These are phyloP conservation scores for Xanthia togata DNA, from an alignment of 2,888 invertebrate species.

Conservation along the genomic window DNA sequence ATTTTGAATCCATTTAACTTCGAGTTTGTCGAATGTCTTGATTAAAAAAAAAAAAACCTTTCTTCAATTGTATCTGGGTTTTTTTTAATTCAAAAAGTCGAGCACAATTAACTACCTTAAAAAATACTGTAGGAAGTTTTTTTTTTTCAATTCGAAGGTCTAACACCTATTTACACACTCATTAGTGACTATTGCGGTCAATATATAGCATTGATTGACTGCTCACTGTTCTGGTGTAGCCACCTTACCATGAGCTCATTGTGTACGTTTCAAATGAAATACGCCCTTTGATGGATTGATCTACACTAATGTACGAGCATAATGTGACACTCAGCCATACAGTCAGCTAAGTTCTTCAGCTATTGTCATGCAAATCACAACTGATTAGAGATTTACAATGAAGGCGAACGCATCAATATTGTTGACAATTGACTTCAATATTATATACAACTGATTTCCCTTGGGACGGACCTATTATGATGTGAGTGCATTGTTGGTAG, in stretches of 20 bases:
- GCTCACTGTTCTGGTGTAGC: background rate
- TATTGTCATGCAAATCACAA: constrained; percentile 67
- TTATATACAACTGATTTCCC: constrained; percentile 44
- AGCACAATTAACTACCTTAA: background rate
- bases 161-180: background rate
- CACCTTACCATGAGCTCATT: background rate
- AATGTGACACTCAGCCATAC: background rate
- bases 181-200: background rate
- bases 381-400: constrained; percentile 61
- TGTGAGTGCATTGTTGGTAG: constrained; percentile 21
- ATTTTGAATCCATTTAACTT: background rate
- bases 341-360: constrained; percentile 26
- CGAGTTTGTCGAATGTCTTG: background rate
- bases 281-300: background rate
- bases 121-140: background rate
- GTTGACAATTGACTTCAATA: constrained; percentile 29
- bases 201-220: background rate
- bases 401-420: constrained; percentile 59
- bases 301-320: background rate
- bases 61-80: background rate
- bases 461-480: constrained; percentile 31
- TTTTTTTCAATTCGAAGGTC: too few relatives aligned
- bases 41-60: too few relatives aligned
- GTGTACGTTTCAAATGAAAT: background rate
- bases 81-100: background rate